Conservation (phyloP, 2,113 vertebrate species). For the Bucco capensis region DNA sequence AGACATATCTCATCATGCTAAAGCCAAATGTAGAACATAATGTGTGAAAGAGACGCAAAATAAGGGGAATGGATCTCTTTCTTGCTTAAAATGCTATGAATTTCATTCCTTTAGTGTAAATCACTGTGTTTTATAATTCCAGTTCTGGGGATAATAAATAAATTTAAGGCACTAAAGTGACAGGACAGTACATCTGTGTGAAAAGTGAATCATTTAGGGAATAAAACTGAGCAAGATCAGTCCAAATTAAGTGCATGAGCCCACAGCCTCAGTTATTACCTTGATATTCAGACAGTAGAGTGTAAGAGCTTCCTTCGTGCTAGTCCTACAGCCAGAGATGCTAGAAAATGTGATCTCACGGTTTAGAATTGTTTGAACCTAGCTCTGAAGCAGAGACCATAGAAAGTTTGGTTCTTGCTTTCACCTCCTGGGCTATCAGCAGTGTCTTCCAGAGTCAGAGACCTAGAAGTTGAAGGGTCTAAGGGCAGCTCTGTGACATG, state of each 20-base stretch:
- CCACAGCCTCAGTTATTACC: background rate
- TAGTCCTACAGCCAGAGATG: background rate
- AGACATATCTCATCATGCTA: slow-evolving; percentile 32
- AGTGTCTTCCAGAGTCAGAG: background rate
- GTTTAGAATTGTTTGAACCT: background rate
- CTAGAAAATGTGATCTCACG: background rate
- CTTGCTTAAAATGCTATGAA: slow-evolving; percentile 12
- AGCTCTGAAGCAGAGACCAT: background rate
- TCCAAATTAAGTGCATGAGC: background rate
- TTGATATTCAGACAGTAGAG: background rate
- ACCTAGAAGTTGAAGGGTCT: background rate
- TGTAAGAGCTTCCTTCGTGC: background rate
- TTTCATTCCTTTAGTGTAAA: background rate
- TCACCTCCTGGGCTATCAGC: background rate
- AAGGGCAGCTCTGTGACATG: background rate
- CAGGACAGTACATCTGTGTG: background rate
- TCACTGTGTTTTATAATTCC: background rate
- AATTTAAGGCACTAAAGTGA: slow-evolving; percentile 13
- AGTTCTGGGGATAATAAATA: background rate
- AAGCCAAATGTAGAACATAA: slow-evolving; percentile 4
- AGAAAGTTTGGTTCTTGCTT: background rate
- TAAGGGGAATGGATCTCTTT: background rate
- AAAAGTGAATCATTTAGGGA: background rate
- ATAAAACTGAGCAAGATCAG: slow-evolving; percentile 1
- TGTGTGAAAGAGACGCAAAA: slow-evolving; percentile 21